Conservation (phyloP, 2,888 invertebrate genomes). For the Bedellia somnulentella region DNA sequence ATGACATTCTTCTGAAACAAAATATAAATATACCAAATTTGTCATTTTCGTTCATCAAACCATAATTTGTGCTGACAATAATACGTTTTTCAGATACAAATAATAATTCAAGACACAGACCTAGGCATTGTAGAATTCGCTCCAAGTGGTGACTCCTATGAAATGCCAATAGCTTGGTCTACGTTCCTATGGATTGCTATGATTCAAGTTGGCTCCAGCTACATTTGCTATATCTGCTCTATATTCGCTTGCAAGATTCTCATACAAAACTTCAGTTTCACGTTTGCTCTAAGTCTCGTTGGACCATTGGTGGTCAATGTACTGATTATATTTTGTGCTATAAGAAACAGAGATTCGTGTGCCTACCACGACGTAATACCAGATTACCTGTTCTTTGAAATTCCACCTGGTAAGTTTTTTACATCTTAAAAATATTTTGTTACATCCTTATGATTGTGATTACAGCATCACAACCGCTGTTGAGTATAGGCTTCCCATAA, state of each 20-base stretch:
- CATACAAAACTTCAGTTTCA: slow-evolving; percentile 86
- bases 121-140: slow-evolving; percentile 34
- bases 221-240: slow-evolving; percentile 66
- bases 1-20: too few species aligned
- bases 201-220: slow-evolving; percentile 68
- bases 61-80: too few species aligned
- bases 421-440: too few species aligned
- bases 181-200: slow-evolving; percentile 63
- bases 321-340: slow-evolving; percentile 67
- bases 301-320: slow-evolving; percentile 73
- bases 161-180: slow-evolving; percentile 24
- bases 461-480: too few species aligned
- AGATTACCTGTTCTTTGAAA: slow-evolving; percentile 83
- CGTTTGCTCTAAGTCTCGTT: slow-evolving; percentile 77
- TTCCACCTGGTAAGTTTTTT: slow-evolving; percentile 62
- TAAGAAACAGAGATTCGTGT: slow-evolving; percentile 68
- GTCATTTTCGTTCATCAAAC: too few species aligned
- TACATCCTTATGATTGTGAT: too few species aligned
- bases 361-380: slow-evolving; percentile 69
- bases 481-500: too few species aligned
- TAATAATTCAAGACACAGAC: slow-evolving; percentile 28
- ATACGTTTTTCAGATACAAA: slow-evolving; percentile 38
- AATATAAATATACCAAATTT: too few species aligned
- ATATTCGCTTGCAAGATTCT: slow-evolving; percentile 88
- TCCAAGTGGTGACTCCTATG: slow-evolving; percentile 25